phyloP scores from a whole-genome alignment of 2,797 vertebrate genomes.

The Phylloscopus collybita region DNA sequence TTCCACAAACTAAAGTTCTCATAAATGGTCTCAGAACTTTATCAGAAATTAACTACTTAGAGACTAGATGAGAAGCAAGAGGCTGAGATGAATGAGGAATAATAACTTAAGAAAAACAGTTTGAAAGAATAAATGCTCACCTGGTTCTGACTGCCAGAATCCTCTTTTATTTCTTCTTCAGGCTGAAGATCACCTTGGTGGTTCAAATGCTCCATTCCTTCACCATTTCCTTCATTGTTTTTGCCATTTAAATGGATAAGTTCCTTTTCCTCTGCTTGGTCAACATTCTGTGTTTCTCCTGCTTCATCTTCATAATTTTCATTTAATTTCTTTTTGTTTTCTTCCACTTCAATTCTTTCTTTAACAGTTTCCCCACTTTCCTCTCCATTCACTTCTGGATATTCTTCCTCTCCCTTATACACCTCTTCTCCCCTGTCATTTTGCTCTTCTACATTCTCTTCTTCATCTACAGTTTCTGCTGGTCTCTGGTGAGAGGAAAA shows the following conservation, averaged over 20 bases:
- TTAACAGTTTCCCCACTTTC: neutral
- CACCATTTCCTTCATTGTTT: conserved; percentile 61
- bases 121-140: conserved; percentile 43
- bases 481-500: conserved; percentile 72
- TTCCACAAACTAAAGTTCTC: neutral
- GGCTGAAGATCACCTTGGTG: neutral
- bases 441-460: conserved; percentile 73
- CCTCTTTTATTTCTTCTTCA: conserved; percentile 44
- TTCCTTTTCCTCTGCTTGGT: conserved; percentile 14
- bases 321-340: neutral
- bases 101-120: neutral
- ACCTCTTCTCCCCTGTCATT: conserved; percentile 29
- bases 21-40: neutral
- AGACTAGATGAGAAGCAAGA: neutral
- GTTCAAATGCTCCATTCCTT: conserved; percentile 41
- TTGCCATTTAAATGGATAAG: neutral
- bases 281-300: neutral
- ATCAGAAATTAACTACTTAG: neutral
- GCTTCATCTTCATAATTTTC: conserved; percentile 5
- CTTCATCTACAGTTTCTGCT: conserved; percentile 82
- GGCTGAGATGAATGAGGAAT: neutral
- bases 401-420: conserved; percentile 31
- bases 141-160: conserved; percentile 52
- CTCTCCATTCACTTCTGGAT: conserved; percentile 15
- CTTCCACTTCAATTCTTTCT: neutral